A percentile compares a stretch with the other conserved stretches of the same genome.
Evolutionary conservation across 1,140 invertebrate genomes (phyloP).

Genomic region (Tachypleus tridentatus): DNA sequence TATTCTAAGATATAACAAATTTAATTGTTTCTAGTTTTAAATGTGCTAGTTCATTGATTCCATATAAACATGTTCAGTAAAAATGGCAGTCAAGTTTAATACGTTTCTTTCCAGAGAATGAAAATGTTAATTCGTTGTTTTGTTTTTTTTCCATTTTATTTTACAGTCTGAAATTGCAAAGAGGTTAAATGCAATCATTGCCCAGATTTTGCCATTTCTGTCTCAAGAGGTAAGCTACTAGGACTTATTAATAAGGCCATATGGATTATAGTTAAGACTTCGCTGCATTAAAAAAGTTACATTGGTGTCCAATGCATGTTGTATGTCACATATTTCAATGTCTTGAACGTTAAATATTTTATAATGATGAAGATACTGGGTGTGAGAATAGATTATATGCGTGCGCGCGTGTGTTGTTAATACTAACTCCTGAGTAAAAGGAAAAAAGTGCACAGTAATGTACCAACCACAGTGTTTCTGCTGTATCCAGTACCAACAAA

Average conservation of each 20-base stretch:
- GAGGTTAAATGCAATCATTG: conserved; percentile 89
- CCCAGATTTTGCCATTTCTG: conserved; percentile 90
- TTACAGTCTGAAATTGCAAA: conserved; percentile 96
- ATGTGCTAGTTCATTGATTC: no score
- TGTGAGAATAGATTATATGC: no score
- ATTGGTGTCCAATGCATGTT: neutral
- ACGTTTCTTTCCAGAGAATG: conserved; percentile 1
- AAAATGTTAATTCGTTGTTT: conserved; percentile 18
- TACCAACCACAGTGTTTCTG: no score
- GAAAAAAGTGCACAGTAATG: no score
- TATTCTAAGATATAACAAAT: no score
- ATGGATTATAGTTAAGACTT: neutral
- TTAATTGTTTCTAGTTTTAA: no score
- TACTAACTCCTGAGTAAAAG: no score
- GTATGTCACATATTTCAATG: no score
- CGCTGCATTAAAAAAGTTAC: neutral
- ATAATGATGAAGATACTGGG: no score
- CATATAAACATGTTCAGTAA: neutral
- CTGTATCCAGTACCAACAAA: no score
- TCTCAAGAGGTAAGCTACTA: conserved; percentile 63
- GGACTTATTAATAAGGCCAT: neutral
- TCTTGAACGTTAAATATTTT: no score
- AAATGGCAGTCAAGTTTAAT: neutral
- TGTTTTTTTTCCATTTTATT: conserved; percentile 18
- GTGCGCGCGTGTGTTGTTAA: no score